Base-by-base conservation (phyloP, 2,113 vertebrate species). In the Thymallus thymallus region DNA sequence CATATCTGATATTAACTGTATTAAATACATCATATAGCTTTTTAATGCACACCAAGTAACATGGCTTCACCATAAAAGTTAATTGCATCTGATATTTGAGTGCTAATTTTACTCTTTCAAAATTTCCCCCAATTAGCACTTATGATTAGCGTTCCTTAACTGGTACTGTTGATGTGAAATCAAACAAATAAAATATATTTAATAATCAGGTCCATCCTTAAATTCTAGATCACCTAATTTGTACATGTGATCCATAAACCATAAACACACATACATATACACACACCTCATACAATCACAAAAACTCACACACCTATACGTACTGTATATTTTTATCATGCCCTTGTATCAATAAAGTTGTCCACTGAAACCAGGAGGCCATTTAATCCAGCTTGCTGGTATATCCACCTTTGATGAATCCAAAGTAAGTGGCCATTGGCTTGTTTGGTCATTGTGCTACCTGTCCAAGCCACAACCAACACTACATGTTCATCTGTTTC, bases 1-100 rank as follows among this genome's bases (percentile, higher is more conserved):
- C 90, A 73, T 41, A 88, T 87, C 84, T 81, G 72, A 76, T 81
- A 77, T 41, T 69, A 72, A 71, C 70, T 23, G 30, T 72, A 73
- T 76, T 83, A 76, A 71, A 66, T 66, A 66, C 64, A 66, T 20
- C 2, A 66, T n/a, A 16, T 66, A n/a, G 26, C 26, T 65, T 29
- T 32, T 29, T 10, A 18, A 65, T 26, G 24, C 63, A 26, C 63
- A 5, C 63, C 13, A 26, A 7, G 16, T 20, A 30, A 20, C 18
- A 18, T 51, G 48, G 48, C 48, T 51, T 51, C 26, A 30, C 29
- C 23, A 35, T 20, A 9, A 35, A 66, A 35, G 35, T 41, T 12
- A 9, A 48, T 82, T 65, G 29, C 14, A 16, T 65, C 16, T 14
- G 63, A 65, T 66, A 7, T 66, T 66, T 13, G 5, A 35, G 30